Evolutionary conservation across 2,113 vertebrate species (phyloP), one percentile per base, ranked within the genome.

Genomic region (Epinephelus lanceolatus): DNA sequence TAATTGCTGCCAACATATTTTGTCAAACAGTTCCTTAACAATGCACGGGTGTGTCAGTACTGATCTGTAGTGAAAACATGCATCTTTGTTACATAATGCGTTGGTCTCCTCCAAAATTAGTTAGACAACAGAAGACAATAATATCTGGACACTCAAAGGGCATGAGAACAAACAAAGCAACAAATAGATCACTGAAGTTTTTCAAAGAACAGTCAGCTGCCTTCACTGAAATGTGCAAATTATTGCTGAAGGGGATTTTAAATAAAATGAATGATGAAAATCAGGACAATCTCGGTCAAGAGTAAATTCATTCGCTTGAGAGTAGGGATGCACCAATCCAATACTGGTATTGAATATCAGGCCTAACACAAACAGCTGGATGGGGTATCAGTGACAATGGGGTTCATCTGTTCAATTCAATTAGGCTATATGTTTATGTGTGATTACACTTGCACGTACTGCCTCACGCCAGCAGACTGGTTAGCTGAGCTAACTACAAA

Each of bases 11-110:
- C 3, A 21, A 11, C 6, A 10, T 55, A 40, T 70, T 68, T 40
- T 6, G 3, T 37, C 25, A 12, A 10, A 76, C 14, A 0, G 5
- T 37, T 83, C 51, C 6, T 33, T 30, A 42, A 13, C 66, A 71
- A 60, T 66, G 60, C 52, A 40, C n/a, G 21, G 23, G n/a, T 15
- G 4, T 63, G 49, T 80, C 56, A 70, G 7, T 72, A 67, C 15
- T 69, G 12, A 53, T 53, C 56, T 25, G 47, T 6, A 55, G 56
- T 47, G 6, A 37, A 77, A 66, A 15, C 12, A 37, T 2, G 66
- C 6, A 40, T 55, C 6, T 55, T 27, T 7, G 1, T 55, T 47
- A 53, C n/a, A 25, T 15, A 47, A 6, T 42, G 30, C 13, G n/a
- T 68, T 23, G 12, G 55, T 72, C 37, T 45, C 3, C 21, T 55